These are phyloP conservation scores for honey bee (Apis mellifera) DNA, from an alignment of 1,140 invertebrate species.

Conservation along the genomic window DNA sequence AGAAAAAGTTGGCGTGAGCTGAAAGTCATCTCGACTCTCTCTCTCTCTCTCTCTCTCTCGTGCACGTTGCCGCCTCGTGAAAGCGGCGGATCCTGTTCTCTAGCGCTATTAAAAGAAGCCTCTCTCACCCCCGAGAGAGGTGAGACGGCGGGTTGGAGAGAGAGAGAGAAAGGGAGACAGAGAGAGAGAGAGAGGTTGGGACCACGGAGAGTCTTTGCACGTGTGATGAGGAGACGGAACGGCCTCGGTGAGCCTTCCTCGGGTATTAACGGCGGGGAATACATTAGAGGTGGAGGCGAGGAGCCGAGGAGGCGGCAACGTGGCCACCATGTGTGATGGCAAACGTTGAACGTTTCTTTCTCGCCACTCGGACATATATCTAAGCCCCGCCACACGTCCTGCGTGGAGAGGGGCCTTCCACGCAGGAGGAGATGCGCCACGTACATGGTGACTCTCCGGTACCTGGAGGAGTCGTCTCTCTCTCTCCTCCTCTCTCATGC, in stretches of 20 bases:
- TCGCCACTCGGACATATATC: conserved; percentile 56
- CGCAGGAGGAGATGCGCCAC: conserved; percentile 34
- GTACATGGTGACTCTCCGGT: conserved; percentile 10
- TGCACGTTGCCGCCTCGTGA: background rate
- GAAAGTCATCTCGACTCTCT: conserved; percentile 47
- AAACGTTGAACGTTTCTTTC: conserved; percentile 69
- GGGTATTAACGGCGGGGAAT: conserved; percentile 75
- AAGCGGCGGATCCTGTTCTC: conserved; percentile 40
- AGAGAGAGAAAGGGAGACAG: background rate
- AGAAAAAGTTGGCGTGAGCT: conserved; percentile 45
- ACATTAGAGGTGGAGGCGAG: conserved; percentile 72
- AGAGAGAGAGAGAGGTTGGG: conserved; percentile 33
- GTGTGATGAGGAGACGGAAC: conserved; percentile 69
- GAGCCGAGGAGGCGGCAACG: conserved; percentile 76
- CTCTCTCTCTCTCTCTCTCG: background rate
- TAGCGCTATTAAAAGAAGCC: conserved; percentile 64
- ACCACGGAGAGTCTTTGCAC: conserved; percentile 66
- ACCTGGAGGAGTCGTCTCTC: too few species aligned
- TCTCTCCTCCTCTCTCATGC: background rate
- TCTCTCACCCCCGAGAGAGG: conserved; percentile 39
- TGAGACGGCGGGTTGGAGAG: background rate
- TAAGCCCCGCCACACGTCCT: conserved; percentile 46
- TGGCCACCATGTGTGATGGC: conserved; percentile 78
- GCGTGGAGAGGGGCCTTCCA: conserved; percentile 18
- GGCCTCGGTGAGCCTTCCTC: conserved; percentile 59